Conservation (phyloP, 2,888 invertebrate species). For the Urechis unicinctus region DNA sequence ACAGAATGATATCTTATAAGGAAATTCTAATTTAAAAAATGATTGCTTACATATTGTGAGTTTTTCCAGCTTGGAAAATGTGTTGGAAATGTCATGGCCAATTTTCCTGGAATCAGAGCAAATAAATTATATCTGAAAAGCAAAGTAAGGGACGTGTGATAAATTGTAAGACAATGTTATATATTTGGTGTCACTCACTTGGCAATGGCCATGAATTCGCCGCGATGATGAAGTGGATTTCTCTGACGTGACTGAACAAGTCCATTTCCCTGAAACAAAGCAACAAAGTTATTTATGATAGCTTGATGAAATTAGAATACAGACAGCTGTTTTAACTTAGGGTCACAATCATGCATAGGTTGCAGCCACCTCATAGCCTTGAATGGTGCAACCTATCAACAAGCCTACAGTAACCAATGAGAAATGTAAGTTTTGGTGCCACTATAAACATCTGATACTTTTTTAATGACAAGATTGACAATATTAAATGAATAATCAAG, state of each 20-base stretch:
- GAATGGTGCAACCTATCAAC: no score
- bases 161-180: background rate
- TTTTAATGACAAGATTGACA: background rate
- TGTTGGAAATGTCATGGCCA: constrained; percentile 90
- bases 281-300: background rate
- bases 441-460: background rate
- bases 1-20: no score
- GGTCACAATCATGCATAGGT: background rate
- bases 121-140: background rate
- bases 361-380: no score
- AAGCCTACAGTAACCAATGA: background rate
- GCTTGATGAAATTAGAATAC: background rate
- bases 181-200: constrained; percentile 41
- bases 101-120: constrained; percentile 62
- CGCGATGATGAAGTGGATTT: constrained; percentile 71
- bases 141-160: background rate
- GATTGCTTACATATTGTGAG: constrained; percentile 87
- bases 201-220: constrained; percentile 91
- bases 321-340: background rate
- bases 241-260: constrained; percentile 61
- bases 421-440: background rate
- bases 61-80: constrained; percentile 94
- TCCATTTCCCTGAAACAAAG: constrained; percentile 58
- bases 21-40: no score
- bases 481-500: background rate